Base-by-base conservation (phyloP, 2,888 invertebrate genomes). In the Aphrophora alni region DNA sequence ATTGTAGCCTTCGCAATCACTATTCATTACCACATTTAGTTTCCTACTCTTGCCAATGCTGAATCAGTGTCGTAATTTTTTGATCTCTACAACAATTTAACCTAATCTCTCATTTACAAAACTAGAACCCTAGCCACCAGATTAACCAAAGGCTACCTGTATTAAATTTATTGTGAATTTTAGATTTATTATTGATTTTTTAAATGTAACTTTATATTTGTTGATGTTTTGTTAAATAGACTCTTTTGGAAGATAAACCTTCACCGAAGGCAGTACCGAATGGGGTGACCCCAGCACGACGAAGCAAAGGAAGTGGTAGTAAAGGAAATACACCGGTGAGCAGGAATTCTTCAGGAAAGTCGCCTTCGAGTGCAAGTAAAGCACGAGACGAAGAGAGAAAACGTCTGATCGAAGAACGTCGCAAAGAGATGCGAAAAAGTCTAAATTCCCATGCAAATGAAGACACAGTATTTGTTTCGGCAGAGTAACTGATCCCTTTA, bases 401-500 rank as follows among this genome's bases (percentile, higher is more conserved):
- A 85, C 94, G 94, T 85, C 91, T 97, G 91, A 88, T 97, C 84
- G 96, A 96, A 85, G 94, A 91, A 86, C 93, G 90, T 87, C 91
- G 95, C 87, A 90, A 90, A 83, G 92, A 91, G 10, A 91, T 92
- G 90, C 86, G 85, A 38, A 85, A 85, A 28, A 82, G 76, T 33
- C 44, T 73, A 17, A 77, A 73, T 21, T 51, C 80, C 10, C 27
- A 14, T 24, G 76, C 76, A 17, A 81, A 77, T 74, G 75, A 81
- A 24, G 80, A 81, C 27, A 51, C 72, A 24, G 80, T 81, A 7
- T 77, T 81, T 26, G 75, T 78, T 21, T 59, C 14, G 21, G 21
- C 59, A 59, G 59, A 59, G 21, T 59, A 59, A 59, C 2, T 44
- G 12, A 44, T 33, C 10, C 33, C n/a, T n/a, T n/a, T n/a, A n/a